These are phyloP conservation scores for Chionoecetes opilio DNA, from an alignment of 1,140 invertebrate species.

Conservation along the genomic window DNA sequence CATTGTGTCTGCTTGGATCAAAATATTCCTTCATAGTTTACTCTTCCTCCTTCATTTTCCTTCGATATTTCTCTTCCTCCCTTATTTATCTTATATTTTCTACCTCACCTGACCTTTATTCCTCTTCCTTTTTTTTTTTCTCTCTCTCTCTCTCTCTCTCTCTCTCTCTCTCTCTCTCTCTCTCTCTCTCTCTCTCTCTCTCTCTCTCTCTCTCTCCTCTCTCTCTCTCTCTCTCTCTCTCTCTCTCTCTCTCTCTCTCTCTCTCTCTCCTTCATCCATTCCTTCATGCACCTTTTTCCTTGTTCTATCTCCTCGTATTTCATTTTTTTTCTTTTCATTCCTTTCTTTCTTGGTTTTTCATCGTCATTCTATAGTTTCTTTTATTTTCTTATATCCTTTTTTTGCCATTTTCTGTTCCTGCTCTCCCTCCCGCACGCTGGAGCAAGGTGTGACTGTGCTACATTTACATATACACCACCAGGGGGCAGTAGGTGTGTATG, in stretches of 20 bases:
- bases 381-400: too few relatives aligned
- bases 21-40: not conserved
- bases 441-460: not conserved
- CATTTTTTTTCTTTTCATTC: not conserved
- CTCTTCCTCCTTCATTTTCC: not conserved
- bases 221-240: not conserved
- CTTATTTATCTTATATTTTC: not conserved
- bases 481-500: not conserved
- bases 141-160: not conserved
- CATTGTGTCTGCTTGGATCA: too few relatives aligned
- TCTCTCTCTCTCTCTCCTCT: not conserved
- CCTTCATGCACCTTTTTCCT: not conserved
- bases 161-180: not conserved
- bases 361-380: too few relatives aligned
- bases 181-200: not conserved
- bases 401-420: not conserved
- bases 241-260: slow-evolving; percentile 29
- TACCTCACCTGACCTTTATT: not conserved
- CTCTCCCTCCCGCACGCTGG: too few relatives aligned
- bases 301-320: not conserved
- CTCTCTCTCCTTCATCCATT: not conserved
- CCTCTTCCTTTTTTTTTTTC: not conserved
- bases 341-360: too few relatives aligned
- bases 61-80: not conserved
- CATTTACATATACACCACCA: not conserved